Evolutionary conservation across 2,888 invertebrate species (phyloP), one percentile per base, ranked within the genome.

Genomic region (Harpalus rubripes): DNA sequence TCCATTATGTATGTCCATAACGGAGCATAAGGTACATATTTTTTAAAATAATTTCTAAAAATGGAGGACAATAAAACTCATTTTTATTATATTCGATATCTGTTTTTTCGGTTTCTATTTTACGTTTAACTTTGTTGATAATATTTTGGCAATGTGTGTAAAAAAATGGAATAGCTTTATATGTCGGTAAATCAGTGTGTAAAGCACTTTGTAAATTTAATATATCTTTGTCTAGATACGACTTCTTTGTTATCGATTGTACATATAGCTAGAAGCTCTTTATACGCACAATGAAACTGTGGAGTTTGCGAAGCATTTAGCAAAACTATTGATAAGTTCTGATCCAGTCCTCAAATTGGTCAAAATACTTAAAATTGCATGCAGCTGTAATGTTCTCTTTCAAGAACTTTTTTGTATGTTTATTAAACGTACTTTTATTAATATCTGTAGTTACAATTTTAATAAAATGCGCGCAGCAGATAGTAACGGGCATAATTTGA

Each of bases 381-480:
- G 44, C 41, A 18, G 81, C 81, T 16, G 63, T 44, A 10, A 81
- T 41, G 15, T n/a, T 41, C 15, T 81, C 81, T 41, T 63, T 63
- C 7, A 61, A 41, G 41, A 63, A 41, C n/a, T 18, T 52, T 80
- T 41, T 68, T 26, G 10, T 5, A 39, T n/a, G 7, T 68, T 12
- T 68, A 15, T 68, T 32, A 8, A 1, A 12, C 0, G 12, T 39
- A 5, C 26, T 32, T 44, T 63, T 63, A 41, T 63, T 16, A 15
- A 81, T 16, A 18, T 81, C 63, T 15, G 8, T 63, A 15, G n/a
- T 12, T 18, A 81, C 44, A 12, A 63, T 81, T 81, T 41, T 63
- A 10, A 63, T 41, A 18, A 63, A 81, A 63, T 81, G 63, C 0
- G 18, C 61, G 10, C 81, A 81, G n/a, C 81, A 81, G 7, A 81